Evolutionary conservation across 2,888 invertebrate genomes (phyloP), one percentile per base, ranked within the genome.

Genomic region (Drosophila neonasuta): DNA sequence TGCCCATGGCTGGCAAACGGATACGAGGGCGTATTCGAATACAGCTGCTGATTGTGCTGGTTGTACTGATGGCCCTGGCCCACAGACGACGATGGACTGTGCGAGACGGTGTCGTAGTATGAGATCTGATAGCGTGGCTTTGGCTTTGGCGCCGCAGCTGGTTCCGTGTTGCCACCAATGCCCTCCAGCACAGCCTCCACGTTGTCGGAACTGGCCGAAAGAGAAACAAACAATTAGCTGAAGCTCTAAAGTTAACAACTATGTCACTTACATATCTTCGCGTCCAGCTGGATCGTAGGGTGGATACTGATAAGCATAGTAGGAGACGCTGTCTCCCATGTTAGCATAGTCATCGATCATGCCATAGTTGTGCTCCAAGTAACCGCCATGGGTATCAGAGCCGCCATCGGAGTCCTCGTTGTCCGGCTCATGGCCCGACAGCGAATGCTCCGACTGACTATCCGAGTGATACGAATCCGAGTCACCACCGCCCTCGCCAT

Each of bases 401-500:
- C 89, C 89, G 75, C 94, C 94, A 91, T 95, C 95, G 1, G 95
- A 95, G 79, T 95, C 95, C 91, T 95, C 95, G 91, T 95, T 95
- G 89, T 95, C 95, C 52, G 95, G 95, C 88, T 95, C 95, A 91
- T 95, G 94, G 0, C 94, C 94, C 55, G 94, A 94, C 49, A 95
- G 90, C 56, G 93, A 93, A 68, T 91, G 91, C 86, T 93, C 93
- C 51, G 94, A 94, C 15, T 94, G 94, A 71, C 95, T 95, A 77
- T 95, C 96, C 54, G 95, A 95, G 84, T 95, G 95, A 75, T 95
- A 94, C 55, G 96, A 96, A 83, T 95, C 96, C 3, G 95, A 95
- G 88, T 94, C 94, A 36, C 94, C 93, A 52, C 93, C 93, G 87
- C 76, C 74, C 8, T 74, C 73, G 0, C 79, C 71, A 57, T 74